Evolutionary conservation across 2,888 invertebrate genomes (phyloP).

Genomic region (Punctoribates punctum): DNA sequence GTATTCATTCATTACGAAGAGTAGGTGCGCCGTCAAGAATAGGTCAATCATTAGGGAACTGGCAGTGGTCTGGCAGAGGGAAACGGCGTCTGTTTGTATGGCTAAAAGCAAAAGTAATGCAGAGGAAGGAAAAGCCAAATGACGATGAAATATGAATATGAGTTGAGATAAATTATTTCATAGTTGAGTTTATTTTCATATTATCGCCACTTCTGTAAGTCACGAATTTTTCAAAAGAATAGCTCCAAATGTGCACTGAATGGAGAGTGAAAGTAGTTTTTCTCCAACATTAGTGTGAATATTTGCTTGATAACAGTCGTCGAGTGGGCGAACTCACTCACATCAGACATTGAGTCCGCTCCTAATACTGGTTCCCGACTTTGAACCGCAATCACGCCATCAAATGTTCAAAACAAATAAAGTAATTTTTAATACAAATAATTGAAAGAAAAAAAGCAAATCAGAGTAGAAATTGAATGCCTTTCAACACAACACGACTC

Average conservation of each 20-base stretch:
- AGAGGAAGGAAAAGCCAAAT: constrained; percentile 1
- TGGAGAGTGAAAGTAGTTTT: neutral
- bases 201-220: constrained; percentile 31
- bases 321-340: neutral
- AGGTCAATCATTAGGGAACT: constrained; percentile 12
- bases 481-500: constrained; percentile 8
- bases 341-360: neutral
- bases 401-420: neutral
- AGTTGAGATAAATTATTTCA: constrained; percentile 22
- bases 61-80: neutral
- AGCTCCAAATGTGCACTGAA: neutral
- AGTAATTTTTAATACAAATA: neutral
- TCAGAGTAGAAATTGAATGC: neutral
- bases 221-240: neutral
- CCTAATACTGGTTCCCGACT: neutral
- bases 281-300: neutral
- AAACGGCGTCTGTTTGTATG: too few relatives aligned
- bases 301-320: neutral
- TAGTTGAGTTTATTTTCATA: neutral
- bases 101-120: neutral
- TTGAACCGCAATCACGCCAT: neutral
- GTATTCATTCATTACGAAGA: neutral
- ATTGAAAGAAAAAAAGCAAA: neutral
- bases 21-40: constrained; percentile 16
- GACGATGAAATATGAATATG: constrained; percentile 21